A percentile compares a stretch with the other conserved stretches of the same genome.
Conservation (phyloP, 2,888 invertebrate genomes). For the Dorcus hopei region DNA sequence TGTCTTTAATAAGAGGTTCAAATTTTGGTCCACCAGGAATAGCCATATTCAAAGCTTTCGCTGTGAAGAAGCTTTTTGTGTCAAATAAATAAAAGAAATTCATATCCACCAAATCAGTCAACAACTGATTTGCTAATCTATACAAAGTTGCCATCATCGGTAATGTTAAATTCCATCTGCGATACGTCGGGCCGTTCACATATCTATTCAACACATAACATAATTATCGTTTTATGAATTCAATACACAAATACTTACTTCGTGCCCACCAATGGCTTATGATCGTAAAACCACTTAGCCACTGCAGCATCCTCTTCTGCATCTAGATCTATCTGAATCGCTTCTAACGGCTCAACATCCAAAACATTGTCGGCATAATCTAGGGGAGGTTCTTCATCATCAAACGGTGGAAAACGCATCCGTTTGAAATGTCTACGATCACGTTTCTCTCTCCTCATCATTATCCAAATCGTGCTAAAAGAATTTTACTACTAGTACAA, state of each 20-base stretch:
- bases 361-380: conserved; percentile 99
- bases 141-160: conserved; percentile 98
- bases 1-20: conserved; percentile 97
- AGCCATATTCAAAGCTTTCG: conserved; percentile 98
- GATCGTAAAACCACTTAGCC: conserved; percentile 97
- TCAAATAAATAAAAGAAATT: conserved; percentile 99
- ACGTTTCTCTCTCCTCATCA: conserved; percentile 99
- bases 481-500: not conserved
- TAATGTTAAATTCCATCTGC: conserved; percentile 91
- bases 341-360: conserved; percentile 98
- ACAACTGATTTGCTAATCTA: conserved; percentile 92
- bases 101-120: conserved; percentile 96
- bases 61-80: conserved; percentile 98
- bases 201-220: conserved; percentile 52
- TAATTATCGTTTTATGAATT: conserved; percentile 1
- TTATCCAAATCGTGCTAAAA: conserved; percentile 97
- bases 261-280: conserved; percentile 90
- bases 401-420: conserved; percentile 99
- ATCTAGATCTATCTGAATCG: conserved; percentile 97
- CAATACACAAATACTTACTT: conserved; percentile 55
- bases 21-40: conserved; percentile 99
- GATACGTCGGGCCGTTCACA: conserved; percentile 96
- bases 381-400: conserved; percentile 98
- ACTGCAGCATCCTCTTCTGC: conserved; percentile 90
- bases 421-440: conserved; percentile 98